Evolutionary conservation across 2,113 vertebrate species (phyloP), one percentile per base, ranked within the genome.

Genomic region (Seriola quinqueradiata): DNA sequence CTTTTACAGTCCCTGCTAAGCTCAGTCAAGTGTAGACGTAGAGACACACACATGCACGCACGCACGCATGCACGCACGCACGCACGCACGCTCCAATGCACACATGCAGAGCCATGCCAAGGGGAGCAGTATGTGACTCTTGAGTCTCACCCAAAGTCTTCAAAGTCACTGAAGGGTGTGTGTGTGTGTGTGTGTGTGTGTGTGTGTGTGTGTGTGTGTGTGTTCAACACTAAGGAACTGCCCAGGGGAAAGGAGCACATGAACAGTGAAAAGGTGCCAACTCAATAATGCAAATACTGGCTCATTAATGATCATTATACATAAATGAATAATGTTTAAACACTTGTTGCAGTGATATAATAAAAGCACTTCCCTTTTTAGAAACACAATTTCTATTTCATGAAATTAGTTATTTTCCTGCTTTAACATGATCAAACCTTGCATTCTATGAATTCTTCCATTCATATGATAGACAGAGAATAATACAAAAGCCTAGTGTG

Each of bases 251-350:
- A 79, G 34, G 76, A 64, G 84, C 68, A 85, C 80, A 82, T 83
- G 80, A 84, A 75, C 66, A 83, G 87, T 36, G 64, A 89, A 87
- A 84, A 85, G 83, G 75, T 78, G 71, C 68, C 67, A 86, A 85
- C 87, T 91, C 83, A 91, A 91, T 91, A 92, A 92, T 90, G 90
- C 88, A 91, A 88, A 91, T 81, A 87, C 81, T 77, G 69, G 68
- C 77, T 90, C 70, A 89, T 92, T 92, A 91, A 90, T 90, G 88
- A 89, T 80, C 81, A 86, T 82, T 86, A 84, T 87, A 86, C 81
- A 90, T 90, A 82, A 80, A 92, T 91, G 58, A 87, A 86, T 90
- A 85, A 91, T 87, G 88, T 77, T 55, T 78, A 65, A 82, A 82
- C 71, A 87, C 77, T 84, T 84, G 65, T 86, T 78, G 85, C 87